Percentiles rank a stretch among this genome's conserved stretches.
phyloP scores from a whole-genome alignment of 2,113 vertebrate genomes.

The Callospermophilus lateralis region DNA sequence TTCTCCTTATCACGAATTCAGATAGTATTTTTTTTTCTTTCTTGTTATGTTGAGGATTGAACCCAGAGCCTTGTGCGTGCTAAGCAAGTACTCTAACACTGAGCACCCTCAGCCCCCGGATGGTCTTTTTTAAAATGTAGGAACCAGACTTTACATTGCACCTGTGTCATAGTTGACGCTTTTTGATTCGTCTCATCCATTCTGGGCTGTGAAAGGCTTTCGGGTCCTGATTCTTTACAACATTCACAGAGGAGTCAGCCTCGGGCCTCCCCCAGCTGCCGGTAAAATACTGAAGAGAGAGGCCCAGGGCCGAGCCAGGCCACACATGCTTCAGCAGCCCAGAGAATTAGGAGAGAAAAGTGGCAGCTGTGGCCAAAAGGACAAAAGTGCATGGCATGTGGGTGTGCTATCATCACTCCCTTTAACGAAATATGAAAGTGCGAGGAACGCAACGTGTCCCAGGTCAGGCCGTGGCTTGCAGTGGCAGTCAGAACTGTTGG shows the following conservation, averaged over 20 bases:
- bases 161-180: background rate
- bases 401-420: rapidly evolving
- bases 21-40: background rate
- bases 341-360: background rate
- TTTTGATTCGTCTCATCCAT: background rate
- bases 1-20: background rate
- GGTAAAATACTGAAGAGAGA: background rate
- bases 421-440: background rate
- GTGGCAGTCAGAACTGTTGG: rapidly evolving
- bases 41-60: background rate
- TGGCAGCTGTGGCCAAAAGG: background rate
- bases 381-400: too few relatives aligned
- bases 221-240: background rate
- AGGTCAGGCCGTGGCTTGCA: background rate
- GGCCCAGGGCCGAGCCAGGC: background rate
- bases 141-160: background rate
- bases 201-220: background rate
- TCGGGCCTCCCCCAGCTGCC: background rate
- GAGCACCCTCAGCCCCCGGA: background rate
- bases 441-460: background rate
- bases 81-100: too few relatives aligned
- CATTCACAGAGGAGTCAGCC: background rate
- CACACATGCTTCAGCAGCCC: background rate
- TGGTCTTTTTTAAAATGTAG: background rate
- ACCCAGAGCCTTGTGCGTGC: background rate